Conservation (phyloP, 1,140 invertebrate species). For the Neoseiulus cucumeris region DNA sequence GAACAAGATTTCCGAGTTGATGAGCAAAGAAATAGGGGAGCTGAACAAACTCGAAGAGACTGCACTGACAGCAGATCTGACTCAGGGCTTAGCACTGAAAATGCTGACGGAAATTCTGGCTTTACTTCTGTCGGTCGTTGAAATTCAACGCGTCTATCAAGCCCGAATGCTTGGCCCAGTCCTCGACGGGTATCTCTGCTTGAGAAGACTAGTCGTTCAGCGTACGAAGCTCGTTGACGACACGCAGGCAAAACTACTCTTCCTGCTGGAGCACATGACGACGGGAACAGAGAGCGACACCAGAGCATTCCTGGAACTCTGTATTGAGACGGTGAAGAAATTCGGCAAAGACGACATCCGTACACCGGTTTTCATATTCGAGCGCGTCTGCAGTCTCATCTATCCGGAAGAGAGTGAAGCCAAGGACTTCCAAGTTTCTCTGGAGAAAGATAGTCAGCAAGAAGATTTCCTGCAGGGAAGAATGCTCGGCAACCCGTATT, state of each 20-base stretch:
- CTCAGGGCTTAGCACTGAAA: constrained; percentile 71
- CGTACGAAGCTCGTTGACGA: constrained; percentile 84
- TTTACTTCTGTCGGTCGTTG: constrained; percentile 42
- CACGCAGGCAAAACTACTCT: constrained; percentile 82
- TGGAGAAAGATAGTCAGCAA: constrained; percentile 95
- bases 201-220: constrained; percentile 75
- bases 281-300: constrained; percentile 86
- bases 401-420: constrained; percentile 93
- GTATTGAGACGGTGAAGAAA: constrained; percentile 84
- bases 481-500: constrained; percentile 95
- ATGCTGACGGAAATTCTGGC: constrained; percentile 67
- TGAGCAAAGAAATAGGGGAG: constrained; percentile 67
- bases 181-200: constrained; percentile 75
- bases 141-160: constrained; percentile 67
- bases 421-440: constrained; percentile 80
- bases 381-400: constrained; percentile 87
- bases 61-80: constrained; percentile 75
- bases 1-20: constrained; percentile 54
- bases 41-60: constrained; percentile 66
- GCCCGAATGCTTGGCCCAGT: constrained; percentile 63
- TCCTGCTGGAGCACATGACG: constrained; percentile 87
- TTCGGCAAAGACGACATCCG: constrained; percentile 75
- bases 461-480: constrained; percentile 93
- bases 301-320: constrained; percentile 87
- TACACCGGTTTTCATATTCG: constrained; percentile 86